These are phyloP conservation scores for Agapornis roseicollis DNA, from an alignment of 2,113 vertebrate genomes.

Conservation along the genomic window DNA sequence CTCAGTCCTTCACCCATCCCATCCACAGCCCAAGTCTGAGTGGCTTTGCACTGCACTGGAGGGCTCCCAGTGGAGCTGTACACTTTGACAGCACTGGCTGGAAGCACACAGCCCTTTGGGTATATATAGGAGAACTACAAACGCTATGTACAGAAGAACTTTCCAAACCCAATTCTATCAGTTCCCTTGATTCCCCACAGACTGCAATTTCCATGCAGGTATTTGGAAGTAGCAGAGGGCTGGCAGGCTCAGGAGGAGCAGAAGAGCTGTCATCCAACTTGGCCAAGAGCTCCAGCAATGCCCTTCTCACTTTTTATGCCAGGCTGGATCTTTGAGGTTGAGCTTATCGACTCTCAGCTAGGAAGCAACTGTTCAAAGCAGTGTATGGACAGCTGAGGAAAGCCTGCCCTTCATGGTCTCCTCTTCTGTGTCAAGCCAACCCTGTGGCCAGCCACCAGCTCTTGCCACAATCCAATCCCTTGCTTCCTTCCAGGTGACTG, in stretches of 20 bases:
- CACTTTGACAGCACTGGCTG: accelerated
- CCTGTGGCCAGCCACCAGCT: not conserved
- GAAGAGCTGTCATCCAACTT: not conserved
- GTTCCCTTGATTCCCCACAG: accelerated
- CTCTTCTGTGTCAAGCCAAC: not conserved
- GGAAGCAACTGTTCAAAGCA: not conserved
- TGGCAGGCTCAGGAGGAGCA: not conserved
- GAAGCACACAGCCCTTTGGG: not conserved
- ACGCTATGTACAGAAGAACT: accelerated
- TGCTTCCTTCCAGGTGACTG: not conserved
- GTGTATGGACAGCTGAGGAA: not conserved
- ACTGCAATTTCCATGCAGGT: not conserved
- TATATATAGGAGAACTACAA: accelerated
- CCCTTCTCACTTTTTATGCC: accelerated
- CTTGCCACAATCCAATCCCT: not conserved
- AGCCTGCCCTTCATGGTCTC: not conserved
- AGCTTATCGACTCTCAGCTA: not conserved
- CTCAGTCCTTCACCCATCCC: not conserved
- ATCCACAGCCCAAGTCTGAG: accelerated
- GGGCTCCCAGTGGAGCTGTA: not conserved
- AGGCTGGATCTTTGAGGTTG: not conserved
- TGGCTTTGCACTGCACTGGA: not conserved
- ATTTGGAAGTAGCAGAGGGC: not conserved
- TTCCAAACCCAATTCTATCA: not conserved
- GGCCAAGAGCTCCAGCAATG: not conserved